Conservation (phyloP, 2,113 vertebrate genomes). For the Xiphorhynchus elegans region DNA sequence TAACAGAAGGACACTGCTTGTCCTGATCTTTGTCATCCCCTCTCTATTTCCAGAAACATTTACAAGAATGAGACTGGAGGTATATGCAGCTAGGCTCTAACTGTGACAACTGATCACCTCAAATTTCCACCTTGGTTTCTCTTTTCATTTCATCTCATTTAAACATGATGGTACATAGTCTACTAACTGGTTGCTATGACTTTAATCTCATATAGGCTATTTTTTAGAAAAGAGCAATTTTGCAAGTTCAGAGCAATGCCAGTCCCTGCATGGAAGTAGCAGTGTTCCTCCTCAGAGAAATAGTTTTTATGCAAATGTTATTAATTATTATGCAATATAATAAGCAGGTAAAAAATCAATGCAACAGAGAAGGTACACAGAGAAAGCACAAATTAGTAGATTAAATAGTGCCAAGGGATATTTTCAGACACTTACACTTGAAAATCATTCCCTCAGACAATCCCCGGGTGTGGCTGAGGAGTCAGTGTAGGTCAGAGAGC, state of each 20-base stretch:
- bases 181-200: background rate
- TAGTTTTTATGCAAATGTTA: background rate
- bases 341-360: background rate
- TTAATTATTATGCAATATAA: background rate
- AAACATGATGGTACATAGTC: background rate
- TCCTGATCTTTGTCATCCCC: background rate
- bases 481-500: background rate
- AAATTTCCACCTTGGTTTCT: background rate
- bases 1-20: background rate
- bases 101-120: background rate
- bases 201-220: background rate
- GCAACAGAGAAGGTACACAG: fast-evolving
- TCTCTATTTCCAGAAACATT: background rate
- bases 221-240: background rate
- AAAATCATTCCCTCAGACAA: background rate
- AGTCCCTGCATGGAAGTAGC: background rate
- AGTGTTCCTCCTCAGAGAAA: background rate
- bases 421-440: background rate
- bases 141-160: background rate
- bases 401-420: background rate
- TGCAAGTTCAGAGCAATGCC: background rate
- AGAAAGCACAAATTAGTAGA: background rate
- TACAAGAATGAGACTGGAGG: background rate
- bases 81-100: background rate
- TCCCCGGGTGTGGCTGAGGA: background rate